Base-by-base conservation (phyloP, 2,797 vertebrate genomes). In the Xiphophorus birchmanni region DNA sequence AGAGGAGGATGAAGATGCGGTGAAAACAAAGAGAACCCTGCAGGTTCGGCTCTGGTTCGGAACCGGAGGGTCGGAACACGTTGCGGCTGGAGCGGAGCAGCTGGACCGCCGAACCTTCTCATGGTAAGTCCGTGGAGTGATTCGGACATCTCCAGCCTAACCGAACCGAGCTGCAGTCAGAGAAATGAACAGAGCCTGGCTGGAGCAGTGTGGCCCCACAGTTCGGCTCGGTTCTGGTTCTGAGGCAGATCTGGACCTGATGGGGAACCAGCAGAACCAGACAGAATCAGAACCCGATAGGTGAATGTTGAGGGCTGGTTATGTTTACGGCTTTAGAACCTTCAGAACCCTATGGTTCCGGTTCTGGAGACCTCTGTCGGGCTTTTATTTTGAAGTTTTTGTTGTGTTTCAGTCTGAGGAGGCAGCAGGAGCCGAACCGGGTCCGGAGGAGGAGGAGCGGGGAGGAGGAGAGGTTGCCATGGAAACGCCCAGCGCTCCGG, bases 401-500 rank as follows among this genome's bases (percentile, higher is more conserved):
- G 17, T n/a, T 86, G 4, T 79, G 50, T 84, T 45, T 89, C 86
- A 92, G 91, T 86, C 81, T 67, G 89, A 90, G 78, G 92, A 89
- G 18, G 84, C 56, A 0, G 74, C 76, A 67, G 87, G 44, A 80
- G 74, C 67, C 4, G 84, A 84, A 50, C 74, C 2, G 50, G 74
- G 40, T 4, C 71, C 5, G 1, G 76, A 74, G 35, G 80, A 84
- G 78, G 79, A 85, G 29, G 74, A 56, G 5, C 77, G 58, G 11
- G 29, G 67, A 90, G 0, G 83, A 52, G 26, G 69, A 7, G 74
- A 5, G 0, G 78, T 77, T 42, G 0, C 84, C 74, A 80, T 83
- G 88, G 78, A 73, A 60, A 50, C 50, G 0, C 78, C 76, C 17
- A 89, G 76, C 0, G 84, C 96, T 0, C 97, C 96, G 0, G 96